phyloP scores from a whole-genome alignment of 2,113 vertebrate genomes.

The Grammomys surdaster region DNA sequence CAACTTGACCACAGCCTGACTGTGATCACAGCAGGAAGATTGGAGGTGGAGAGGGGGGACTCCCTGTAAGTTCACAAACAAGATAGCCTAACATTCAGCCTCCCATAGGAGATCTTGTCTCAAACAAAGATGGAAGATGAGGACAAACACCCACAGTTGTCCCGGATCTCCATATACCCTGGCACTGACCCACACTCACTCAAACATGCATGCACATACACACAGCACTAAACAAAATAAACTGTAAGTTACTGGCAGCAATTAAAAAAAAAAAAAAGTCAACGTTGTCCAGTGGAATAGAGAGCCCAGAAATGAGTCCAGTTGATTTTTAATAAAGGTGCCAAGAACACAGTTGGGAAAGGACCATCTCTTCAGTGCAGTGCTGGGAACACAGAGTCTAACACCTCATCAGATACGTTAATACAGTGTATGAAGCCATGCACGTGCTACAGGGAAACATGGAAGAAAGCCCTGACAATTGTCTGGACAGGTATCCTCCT shows the following conservation, averaged over 20 bases:
- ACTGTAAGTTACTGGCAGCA: not conserved
- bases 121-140: not conserved
- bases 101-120: not conserved
- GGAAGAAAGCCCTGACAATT: no score
- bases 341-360: not conserved
- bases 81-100: not conserved
- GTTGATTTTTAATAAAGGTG: not conserved
- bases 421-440: not conserved
- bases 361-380: not conserved
- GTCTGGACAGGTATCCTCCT: not conserved
- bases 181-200: not conserved
- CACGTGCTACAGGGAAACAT: no score
- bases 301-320: not conserved
- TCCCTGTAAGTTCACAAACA: not conserved
- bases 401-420: not conserved
- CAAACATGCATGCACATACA: not conserved
- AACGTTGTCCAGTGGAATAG: not conserved
- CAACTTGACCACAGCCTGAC: not conserved
- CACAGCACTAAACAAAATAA: not conserved
- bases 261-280: not conserved
- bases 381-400: not conserved
- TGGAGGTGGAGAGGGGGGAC: not conserved
- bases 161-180: not conserved
- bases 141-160: not conserved
- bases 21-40: not conserved